phyloP scores from a whole-genome alignment of 2,888 invertebrate genomes.

The Apocheima hispidaria region DNA sequence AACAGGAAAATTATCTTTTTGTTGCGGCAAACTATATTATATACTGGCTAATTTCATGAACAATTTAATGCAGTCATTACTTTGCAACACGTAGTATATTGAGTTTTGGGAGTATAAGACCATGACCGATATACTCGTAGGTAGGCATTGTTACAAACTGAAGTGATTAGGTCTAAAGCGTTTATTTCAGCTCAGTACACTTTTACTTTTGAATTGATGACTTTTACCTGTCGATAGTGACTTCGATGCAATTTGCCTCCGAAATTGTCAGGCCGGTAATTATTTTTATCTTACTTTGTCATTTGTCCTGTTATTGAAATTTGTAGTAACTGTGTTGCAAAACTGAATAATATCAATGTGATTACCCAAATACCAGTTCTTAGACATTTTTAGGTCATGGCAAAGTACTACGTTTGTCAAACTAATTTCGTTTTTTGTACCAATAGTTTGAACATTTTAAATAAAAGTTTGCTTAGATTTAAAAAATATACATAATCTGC shows the following conservation, averaged over 20 bases:
- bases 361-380: background rate
- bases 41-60: slow-evolving; percentile 45
- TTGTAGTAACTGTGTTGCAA: background rate
- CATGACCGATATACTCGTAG: slow-evolving; percentile 3
- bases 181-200: background rate
- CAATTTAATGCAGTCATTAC: slow-evolving; percentile 44
- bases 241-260: background rate
- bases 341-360: background rate
- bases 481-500: too few species aligned
- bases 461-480: too few species aligned
- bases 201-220: slow-evolving; percentile 15
- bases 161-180: slow-evolving; percentile 1
- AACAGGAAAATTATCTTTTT: slow-evolving; percentile 35
- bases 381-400: slow-evolving; percentile 4
- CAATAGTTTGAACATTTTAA: too few species aligned
- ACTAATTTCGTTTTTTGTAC: background rate
- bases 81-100: slow-evolving; percentile 34
- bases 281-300: background rate
- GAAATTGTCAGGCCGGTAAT: background rate
- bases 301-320: background rate
- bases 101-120: slow-evolving; percentile 29
- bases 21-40: slow-evolving; percentile 38
- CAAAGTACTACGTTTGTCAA: background rate
- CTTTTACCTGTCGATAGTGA: slow-evolving; percentile 13
- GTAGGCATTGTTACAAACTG: background rate